Percentiles rank a stretch among this genome's conserved stretches.
These are phyloP conservation scores for Heloderma charlesbogerti DNA, from an alignment of 2,113 vertebrate genomes.

Conservation along the genomic window DNA sequence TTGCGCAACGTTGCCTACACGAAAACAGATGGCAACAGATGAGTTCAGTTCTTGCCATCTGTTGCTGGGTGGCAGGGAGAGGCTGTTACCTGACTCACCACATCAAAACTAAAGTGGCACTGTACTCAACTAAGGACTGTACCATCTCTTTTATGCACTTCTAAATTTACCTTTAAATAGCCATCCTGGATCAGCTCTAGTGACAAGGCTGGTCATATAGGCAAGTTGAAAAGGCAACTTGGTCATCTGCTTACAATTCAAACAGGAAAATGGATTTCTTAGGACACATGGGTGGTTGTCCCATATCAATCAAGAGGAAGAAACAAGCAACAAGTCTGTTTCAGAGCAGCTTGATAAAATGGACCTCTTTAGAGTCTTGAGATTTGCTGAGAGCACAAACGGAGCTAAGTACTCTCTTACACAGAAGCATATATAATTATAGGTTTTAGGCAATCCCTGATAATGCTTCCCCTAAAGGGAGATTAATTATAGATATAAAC, in stretches of 20 bases:
- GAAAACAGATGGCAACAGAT: no score
- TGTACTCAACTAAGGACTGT: not conserved
- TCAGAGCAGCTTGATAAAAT: constrained; percentile 40
- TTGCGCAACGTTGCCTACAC: no score
- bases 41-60: no score
- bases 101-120: no score
- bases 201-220: not conserved
- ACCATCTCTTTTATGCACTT: no score
- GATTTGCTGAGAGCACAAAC: constrained; percentile 32
- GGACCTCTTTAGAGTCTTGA: constrained; percentile 8
- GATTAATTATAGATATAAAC: constrained; percentile 37
- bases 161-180: not conserved
- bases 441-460: constrained; percentile 46
- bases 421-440: constrained; percentile 42
- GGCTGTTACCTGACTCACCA: no score
- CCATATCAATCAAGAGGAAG: constrained; percentile 33
- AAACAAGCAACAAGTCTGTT: constrained; percentile 36
- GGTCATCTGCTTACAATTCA: not conserved
- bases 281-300: not conserved
- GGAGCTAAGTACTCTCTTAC: constrained; percentile 24
- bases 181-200: not conserved
- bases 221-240: not conserved
- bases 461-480: constrained; percentile 37
- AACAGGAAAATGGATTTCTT: not conserved
- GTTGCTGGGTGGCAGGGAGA: no score